A percentile compares a stretch with the other conserved stretches of the same genome.
phyloP scores from a whole-genome alignment of 2,113 vertebrate genomes.

The Sphaerodactylus townsendi region DNA sequence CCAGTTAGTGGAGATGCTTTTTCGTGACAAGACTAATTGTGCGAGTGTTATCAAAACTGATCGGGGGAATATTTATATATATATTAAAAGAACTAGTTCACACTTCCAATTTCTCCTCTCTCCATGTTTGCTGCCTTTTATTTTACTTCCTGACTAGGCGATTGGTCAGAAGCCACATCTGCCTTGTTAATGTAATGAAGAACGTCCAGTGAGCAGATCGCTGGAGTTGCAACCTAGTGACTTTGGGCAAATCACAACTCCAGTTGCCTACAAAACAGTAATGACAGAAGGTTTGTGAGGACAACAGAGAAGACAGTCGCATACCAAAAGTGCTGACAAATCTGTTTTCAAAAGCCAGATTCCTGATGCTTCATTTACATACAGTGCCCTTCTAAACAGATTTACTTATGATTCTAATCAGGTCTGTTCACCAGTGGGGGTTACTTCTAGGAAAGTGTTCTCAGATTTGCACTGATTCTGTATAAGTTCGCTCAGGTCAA shows the following conservation, averaged over 20 bases:
- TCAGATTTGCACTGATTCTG: too few species aligned
- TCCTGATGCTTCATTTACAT: neutral
- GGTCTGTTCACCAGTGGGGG: too few species aligned
- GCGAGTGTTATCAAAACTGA: slow-evolving; percentile 1
- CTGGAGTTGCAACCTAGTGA: neutral
- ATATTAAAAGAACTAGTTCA: slow-evolving; percentile 1
- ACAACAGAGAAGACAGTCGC: neutral
- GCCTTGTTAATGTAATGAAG: neutral
- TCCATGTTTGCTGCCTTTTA: neutral
- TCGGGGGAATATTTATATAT: neutral
- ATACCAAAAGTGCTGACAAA: neutral
- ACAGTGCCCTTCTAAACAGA: too few species aligned
- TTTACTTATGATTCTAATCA: too few species aligned
- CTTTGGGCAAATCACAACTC: neutral
- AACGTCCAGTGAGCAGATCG: neutral
- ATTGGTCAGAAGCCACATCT: slow-evolving; percentile 18
- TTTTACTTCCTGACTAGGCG: neutral
- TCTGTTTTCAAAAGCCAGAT: neutral
- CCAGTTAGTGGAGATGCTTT: slow-evolving; percentile 26
- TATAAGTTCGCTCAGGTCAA: neutral
- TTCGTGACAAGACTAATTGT: slow-evolving; percentile 31
- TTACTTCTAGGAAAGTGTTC: neutral
- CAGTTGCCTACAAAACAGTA: neutral
- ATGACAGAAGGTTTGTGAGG: neutral
- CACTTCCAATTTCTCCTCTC: neutral